phyloP scores from a whole-genome alignment of 2,888 invertebrate genomes.

The Thymelicus sylvestris region DNA sequence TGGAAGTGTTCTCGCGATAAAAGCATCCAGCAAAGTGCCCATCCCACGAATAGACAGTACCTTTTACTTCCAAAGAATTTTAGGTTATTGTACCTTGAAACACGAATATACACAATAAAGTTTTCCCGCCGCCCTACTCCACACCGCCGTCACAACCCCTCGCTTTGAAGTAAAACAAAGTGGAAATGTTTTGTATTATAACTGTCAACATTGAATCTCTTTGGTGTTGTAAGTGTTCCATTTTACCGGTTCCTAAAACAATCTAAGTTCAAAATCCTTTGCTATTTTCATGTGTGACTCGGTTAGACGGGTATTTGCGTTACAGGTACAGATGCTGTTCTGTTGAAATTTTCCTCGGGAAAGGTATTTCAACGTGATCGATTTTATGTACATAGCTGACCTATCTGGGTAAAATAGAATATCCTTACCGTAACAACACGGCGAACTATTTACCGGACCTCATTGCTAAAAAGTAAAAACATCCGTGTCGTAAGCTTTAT shows the following conservation, averaged over 20 bases:
- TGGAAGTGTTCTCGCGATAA: background rate
- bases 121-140: constrained; percentile 24
- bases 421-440: no score
- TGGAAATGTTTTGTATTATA: constrained; percentile 35
- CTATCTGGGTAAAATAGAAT: no score
- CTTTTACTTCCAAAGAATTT: constrained; percentile 21
- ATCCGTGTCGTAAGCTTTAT: no score
- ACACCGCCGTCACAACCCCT: constrained; percentile 11
- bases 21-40: background rate
- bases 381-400: no score
- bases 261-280: constrained; percentile 18
- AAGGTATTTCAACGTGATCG: no score
- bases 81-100: constrained; percentile 12
- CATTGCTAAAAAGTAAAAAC: no score
- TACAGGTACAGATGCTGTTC: no score
- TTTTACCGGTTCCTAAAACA: constrained; percentile 29
- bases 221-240: constrained; percentile 30
- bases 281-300: background rate
- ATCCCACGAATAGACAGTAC: background rate
- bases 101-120: constrained; percentile 29
- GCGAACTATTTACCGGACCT: no score
- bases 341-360: no score
- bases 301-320: background rate
- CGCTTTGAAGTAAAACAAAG: constrained; percentile 36
- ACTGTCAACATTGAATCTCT: constrained; percentile 33